These are phyloP conservation scores for Thymelicus sylvestris DNA, from an alignment of 2,888 invertebrate genomes.

Conservation along the genomic window DNA sequence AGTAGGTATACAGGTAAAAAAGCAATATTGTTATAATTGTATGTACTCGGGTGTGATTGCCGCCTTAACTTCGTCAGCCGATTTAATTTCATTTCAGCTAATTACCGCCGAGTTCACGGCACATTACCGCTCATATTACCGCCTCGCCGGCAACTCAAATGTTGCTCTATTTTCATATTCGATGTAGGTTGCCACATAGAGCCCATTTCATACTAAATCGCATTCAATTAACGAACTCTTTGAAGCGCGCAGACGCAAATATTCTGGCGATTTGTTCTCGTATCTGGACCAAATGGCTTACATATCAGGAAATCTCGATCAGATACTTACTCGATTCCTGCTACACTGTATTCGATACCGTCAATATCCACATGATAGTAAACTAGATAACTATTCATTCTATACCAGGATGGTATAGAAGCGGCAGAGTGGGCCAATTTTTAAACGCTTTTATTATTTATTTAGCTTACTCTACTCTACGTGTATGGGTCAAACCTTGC, in stretches of 20 bases:
- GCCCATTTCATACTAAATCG: slow-evolving; percentile 51
- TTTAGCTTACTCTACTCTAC: too few relatives aligned
- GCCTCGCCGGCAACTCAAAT: slow-evolving; percentile 49
- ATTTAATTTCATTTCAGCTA: slow-evolving; percentile 72
- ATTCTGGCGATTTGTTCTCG: slow-evolving; percentile 11
- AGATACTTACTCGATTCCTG: slow-evolving; percentile 16
- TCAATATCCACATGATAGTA: slow-evolving; percentile 23
- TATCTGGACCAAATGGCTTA: slow-evolving; percentile 22
- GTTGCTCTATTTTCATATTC: slow-evolving; percentile 58
- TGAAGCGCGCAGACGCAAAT: slow-evolving; percentile 40
- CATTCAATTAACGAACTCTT: slow-evolving; percentile 59
- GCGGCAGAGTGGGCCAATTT: background rate
- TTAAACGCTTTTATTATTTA: background rate
- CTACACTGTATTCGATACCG: slow-evolving; percentile 19
- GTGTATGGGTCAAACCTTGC: too few relatives aligned
- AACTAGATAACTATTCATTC: slow-evolving; percentile 6
- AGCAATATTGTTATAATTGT: slow-evolving; percentile 6
- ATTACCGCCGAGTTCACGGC: slow-evolving; percentile 63
- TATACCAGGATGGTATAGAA: background rate
- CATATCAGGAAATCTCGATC: slow-evolving; percentile 32
- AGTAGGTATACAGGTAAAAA: background rate
- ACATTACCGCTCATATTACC: slow-evolving; percentile 50
- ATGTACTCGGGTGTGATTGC: slow-evolving; percentile 7
- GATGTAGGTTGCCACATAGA: slow-evolving; percentile 51
- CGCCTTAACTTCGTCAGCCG: slow-evolving; percentile 52